Conservation (phyloP, 2,888 invertebrate genomes). For the Antheraea assamensis region DNA sequence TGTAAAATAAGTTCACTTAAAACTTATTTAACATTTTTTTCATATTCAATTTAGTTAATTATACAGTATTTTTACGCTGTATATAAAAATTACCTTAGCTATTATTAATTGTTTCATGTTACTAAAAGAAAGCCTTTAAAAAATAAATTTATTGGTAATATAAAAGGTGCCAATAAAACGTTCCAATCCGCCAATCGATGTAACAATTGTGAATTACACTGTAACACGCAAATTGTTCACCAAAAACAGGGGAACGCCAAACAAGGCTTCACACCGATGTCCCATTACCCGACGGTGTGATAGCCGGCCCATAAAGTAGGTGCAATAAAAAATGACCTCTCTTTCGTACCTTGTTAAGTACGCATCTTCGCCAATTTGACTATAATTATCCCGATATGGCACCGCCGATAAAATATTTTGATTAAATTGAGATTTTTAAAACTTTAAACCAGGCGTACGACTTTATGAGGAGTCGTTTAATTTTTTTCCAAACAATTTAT, state of each 20-base stretch:
- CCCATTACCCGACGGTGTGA: conserved; percentile 28
- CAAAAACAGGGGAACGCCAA: background rate
- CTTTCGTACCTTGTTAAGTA: conserved; percentile 53
- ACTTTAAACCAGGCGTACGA: conserved; percentile 29
- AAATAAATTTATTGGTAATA: background rate
- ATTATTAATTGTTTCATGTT: background rate
- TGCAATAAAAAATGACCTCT: conserved; percentile 53
- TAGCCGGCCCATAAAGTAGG: conserved; percentile 30
- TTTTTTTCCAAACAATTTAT: conserved; percentile 28
- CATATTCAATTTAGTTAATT: background rate
- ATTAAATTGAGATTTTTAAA: conserved; percentile 52
- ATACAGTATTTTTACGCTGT: background rate
- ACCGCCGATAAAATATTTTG: conserved; percentile 58
- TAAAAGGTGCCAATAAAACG: background rate
- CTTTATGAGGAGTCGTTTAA: background rate
- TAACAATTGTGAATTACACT: background rate
- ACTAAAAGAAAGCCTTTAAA: background rate
- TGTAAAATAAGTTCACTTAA: background rate
- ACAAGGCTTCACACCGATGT: background rate
- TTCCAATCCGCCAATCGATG: background rate
- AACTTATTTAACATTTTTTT: background rate
- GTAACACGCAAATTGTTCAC: conserved; percentile 5
- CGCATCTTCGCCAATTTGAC: conserved; percentile 64
- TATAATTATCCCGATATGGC: conserved; percentile 69
- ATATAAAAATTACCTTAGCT: background rate